Evolutionary conservation across 1,140 invertebrate species (phyloP), one percentile per base, ranked within the genome.

Genomic region (Calycopis cecrops): DNA sequence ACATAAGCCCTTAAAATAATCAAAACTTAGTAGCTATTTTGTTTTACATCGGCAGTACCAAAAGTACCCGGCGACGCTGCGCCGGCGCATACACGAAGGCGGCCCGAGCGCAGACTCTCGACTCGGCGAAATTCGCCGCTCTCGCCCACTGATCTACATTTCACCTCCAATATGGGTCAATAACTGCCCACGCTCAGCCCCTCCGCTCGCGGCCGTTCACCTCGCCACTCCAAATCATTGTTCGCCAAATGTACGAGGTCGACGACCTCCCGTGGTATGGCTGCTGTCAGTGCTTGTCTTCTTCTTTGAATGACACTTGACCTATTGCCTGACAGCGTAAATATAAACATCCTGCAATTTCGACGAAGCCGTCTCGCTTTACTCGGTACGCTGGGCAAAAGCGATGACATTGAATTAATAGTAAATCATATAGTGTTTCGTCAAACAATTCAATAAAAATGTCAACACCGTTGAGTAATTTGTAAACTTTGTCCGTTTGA

Each of bases 61-160:
- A 6, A 28, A 28, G 2, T 28, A 28, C 2, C 6, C 21, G 21
- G 21, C 21, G 21, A 14, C 14, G 52, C 12, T 44, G 63, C 60
- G 62, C 57, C 50, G 35, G 64, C 65, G 70, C 70, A 61, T 64
- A 58, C 66, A 61, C 52, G 62, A 38, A 56, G 48, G 69, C 69
- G 60, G 58, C 21, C 6, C 63, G 65, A 64, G 56, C 67, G 57
- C 63, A 64, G 60, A 69, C 59, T 65, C 65, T 67, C 70, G 66
- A 74, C 69, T 81, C 71, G 65, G 71, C 76, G 63, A 86, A 85
- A 75, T 85, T 85, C 80, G 83, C 79, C 81, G 75, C 78, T 83
- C 75, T 86, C 83, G 81, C 81, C 83, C 83, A 87, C 83, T 87
- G 81, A 87, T 87, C 81, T 87, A 87, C 81, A 84, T 87, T 87